Percentiles rank a stretch among this genome's conserved stretches.
These are phyloP conservation scores for Esperia sulphurella DNA, from an alignment of 2,888 invertebrate species.

Conservation along the genomic window DNA sequence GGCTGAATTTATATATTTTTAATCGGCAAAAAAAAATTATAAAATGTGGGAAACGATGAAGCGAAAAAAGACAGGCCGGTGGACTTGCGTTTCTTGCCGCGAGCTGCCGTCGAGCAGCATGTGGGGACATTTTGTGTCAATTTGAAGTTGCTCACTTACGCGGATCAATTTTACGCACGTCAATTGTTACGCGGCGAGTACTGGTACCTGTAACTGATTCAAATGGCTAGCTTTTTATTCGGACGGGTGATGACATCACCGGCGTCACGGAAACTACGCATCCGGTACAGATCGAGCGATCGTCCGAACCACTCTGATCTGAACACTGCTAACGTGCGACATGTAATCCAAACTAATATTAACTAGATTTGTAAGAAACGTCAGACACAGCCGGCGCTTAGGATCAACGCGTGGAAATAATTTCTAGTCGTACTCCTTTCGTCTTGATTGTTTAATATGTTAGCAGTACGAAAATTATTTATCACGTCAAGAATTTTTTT, in stretches of 20 bases:
- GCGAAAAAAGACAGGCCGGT: constrained; percentile 24
- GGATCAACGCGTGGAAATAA: constrained; percentile 43
- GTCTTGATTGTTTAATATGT: constrained; percentile 70
- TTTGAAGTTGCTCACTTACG: constrained; percentile 49
- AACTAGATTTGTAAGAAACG: constrained; percentile 20
- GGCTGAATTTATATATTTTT: constrained; percentile 17
- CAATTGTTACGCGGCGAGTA: constrained; percentile 34
- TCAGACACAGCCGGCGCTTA: constrained; percentile 16
- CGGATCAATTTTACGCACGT: constrained; percentile 50
- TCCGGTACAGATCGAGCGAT: neutral
- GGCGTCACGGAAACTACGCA: neutral
- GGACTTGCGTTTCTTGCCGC: constrained; percentile 15
- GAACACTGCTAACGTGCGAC: neutral
- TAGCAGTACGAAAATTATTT: constrained; percentile 74
- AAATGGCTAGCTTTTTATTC: neutral
- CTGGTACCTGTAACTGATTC: neutral
- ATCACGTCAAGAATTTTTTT: constrained; percentile 37
- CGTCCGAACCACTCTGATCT: neutral
- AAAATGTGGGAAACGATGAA: constrained; percentile 20
- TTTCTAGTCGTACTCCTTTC: constrained; percentile 74
- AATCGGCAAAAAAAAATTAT: constrained; percentile 14
- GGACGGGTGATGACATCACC: neutral
- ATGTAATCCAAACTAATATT: constrained; percentile 12
- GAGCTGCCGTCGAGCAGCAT: constrained; percentile 13
- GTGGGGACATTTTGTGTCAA: constrained; percentile 38